Percentiles rank a stretch among this genome's conserved stretches.
Evolutionary conservation across 2,888 invertebrate genomes (phyloP).

Genomic region (Drosophila trichaetosa): DNA sequence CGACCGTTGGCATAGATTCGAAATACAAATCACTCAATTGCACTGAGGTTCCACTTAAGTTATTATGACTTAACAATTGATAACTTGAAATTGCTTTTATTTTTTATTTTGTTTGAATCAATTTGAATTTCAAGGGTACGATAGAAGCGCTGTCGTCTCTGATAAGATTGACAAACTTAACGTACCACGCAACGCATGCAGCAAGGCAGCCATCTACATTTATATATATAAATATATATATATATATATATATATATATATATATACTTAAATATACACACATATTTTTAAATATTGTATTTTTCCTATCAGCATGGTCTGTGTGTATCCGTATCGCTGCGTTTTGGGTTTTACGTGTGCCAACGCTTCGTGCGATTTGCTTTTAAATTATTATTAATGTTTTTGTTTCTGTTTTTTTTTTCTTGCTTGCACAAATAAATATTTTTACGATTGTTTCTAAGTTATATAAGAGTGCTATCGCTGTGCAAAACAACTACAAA

Average conservation of each 20-base stretch:
- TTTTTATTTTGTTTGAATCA: conserved; percentile 57
- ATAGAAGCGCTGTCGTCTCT: conserved; percentile 53
- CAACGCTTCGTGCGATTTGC: conserved; percentile 56
- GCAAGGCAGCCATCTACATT: conserved; percentile 43
- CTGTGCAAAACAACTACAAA: conserved; percentile 66
- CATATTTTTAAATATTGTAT: conserved; percentile 19
- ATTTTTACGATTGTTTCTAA: conserved; percentile 49
- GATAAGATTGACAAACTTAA: conserved; percentile 75
- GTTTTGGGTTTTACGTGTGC: conserved; percentile 55
- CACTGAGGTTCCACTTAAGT: conserved; percentile 44
- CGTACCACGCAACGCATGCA: conserved; percentile 43
- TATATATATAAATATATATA: conserved; percentile 22
- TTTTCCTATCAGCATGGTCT: conserved; percentile 51
- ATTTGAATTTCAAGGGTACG: conserved; percentile 72
- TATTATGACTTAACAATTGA: conserved; percentile 38
- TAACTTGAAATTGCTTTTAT: conserved; percentile 50
- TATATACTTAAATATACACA: conserved; percentile 7
- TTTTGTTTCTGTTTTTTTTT: conserved; percentile 22
- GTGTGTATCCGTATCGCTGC: conserved; percentile 59
- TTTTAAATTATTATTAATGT: conserved; percentile 48
- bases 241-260: conserved; percentile 1
- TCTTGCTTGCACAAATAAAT: conserved; percentile 43
- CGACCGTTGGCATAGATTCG: conserved; percentile 1
- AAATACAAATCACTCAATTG: conserved; percentile 16
- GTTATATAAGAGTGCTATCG: conserved; percentile 76